Evolutionary conservation across 2,113 vertebrate species (phyloP).

Genomic region (Hoplias malabaricus): DNA sequence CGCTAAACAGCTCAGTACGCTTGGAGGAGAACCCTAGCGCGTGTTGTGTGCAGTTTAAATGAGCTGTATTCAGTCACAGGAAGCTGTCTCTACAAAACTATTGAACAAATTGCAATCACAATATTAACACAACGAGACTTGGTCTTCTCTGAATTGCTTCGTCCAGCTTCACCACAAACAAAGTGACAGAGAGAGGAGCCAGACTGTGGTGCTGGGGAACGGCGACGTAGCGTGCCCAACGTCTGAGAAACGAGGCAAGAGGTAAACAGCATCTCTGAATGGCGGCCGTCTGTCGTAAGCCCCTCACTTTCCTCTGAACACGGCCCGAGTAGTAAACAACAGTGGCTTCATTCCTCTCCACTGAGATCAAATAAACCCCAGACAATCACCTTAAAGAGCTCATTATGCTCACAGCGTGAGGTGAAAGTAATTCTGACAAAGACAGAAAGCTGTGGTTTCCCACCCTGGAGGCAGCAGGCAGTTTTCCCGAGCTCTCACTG

Average conservation of each 20-base stretch:
- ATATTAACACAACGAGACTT: too few species aligned
- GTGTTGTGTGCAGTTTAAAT: too few species aligned
- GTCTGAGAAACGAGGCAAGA: neutral
- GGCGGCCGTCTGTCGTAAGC: neutral
- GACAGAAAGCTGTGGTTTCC: slow-evolving; percentile 66
- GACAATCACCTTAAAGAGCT: slow-evolving; percentile 61
- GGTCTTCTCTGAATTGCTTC: too few species aligned
- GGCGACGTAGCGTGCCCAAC: neutral
- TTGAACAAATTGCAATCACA: too few species aligned
- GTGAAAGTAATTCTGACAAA: slow-evolving; percentile 76
- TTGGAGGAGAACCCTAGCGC: too few species aligned
- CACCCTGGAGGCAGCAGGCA: slow-evolving; percentile 66
- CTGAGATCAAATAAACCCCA: slow-evolving; percentile 65
- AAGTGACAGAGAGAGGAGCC: too few species aligned
- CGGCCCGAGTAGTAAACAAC: slow-evolving; percentile 63
- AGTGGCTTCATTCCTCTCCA: slow-evolving; percentile 53
- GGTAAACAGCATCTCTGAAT: neutral
- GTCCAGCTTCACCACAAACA: too few species aligned
- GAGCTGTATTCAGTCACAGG: too few species aligned
- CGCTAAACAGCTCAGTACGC: too few species aligned
- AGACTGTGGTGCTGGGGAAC: too few species aligned
- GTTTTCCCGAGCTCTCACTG: slow-evolving; percentile 65
- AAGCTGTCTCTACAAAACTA: too few species aligned
- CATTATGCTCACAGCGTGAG: slow-evolving; percentile 70
- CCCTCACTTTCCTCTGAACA: slow-evolving; percentile 30